phyloP scores from a whole-genome alignment of 1,140 invertebrate genomes.

The Matsumurasca onukii region DNA sequence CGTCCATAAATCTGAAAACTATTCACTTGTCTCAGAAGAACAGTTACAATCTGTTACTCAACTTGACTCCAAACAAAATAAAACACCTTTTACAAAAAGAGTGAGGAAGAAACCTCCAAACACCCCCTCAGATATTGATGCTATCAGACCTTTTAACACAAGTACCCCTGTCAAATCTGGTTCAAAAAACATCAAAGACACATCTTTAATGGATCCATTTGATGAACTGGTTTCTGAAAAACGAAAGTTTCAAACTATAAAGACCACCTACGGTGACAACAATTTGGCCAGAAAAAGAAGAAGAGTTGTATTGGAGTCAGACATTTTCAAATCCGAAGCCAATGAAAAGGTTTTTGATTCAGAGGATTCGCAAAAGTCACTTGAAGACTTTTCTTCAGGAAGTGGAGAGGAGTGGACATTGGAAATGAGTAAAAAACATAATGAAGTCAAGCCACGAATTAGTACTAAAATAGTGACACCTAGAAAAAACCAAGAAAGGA shows the following conservation, averaged over 20 bases:
- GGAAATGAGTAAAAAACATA: background rate
- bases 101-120: background rate
- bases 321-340: background rate
- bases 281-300: background rate
- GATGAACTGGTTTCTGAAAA: conserved; percentile 1
- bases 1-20: background rate
- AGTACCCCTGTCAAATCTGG: background rate
- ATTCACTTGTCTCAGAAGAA: background rate
- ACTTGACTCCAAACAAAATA: background rate
- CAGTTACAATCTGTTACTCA: background rate
- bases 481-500: background rate
- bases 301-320: background rate
- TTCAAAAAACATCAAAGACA: background rate
- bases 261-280: background rate
- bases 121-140: background rate
- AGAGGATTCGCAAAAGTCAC: background rate
- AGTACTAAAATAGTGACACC: background rate
- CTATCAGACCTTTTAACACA: background rate
- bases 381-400: conserved; percentile 25
- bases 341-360: background rate
- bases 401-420: conserved; percentile 16
- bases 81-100: background rate
- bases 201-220: background rate
- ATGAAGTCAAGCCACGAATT: background rate
- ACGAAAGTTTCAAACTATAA: background rate